Base-by-base conservation (phyloP, 2,888 invertebrate species). In the Electrophaes corylata region DNA sequence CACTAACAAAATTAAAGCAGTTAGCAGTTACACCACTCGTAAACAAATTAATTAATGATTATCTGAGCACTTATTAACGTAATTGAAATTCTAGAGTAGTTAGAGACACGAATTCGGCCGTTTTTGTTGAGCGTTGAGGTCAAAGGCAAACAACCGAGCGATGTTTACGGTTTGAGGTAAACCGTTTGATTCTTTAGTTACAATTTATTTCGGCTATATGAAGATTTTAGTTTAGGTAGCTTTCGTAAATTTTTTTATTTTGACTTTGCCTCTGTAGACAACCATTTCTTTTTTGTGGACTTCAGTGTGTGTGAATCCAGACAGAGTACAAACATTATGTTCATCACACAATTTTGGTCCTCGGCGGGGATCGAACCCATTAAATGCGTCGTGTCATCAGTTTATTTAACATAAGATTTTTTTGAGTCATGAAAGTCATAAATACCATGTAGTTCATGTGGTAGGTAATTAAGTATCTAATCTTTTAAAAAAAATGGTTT, bases 111-210 rank as follows among this genome's bases (percentile, higher is more conserved):
- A 60, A 61, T 61, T 46, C 48, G 51, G 54, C 53, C 58, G 60
- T 64, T 52, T 65, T 58, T 62, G 67, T 65, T 70, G 71, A 73
- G 67, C 52, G 66, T n/a, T 56, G 69, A 69, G 78, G 77, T 81
- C 73, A 76, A 71, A 79, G 80, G 78, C 71, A 66, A 80, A 79
- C 57, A 78, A 79, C 79, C 77, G 57, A 31, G 58, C 10, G 56
- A 75, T 78, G 75, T 75, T 65, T 69, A 66, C 62, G 43, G 61
- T 74, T 67, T 69, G 29, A 65, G 62, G 50, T 57, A 72, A 52
- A 63, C 48, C 43, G 20, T 60, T 65, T 60, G 64, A 62, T 31
- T 49, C 18, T 43, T 48, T 55, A 19, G 19, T 53, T 44, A 26
- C 4, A 26, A 39, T 45, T 53, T 19, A 26, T 29, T 29, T 37